These are phyloP conservation scores for Beroe forskalii DNA, from an alignment of 37 sponge, comb jelly and placozoan genomes.

Conservation along the genomic window DNA sequence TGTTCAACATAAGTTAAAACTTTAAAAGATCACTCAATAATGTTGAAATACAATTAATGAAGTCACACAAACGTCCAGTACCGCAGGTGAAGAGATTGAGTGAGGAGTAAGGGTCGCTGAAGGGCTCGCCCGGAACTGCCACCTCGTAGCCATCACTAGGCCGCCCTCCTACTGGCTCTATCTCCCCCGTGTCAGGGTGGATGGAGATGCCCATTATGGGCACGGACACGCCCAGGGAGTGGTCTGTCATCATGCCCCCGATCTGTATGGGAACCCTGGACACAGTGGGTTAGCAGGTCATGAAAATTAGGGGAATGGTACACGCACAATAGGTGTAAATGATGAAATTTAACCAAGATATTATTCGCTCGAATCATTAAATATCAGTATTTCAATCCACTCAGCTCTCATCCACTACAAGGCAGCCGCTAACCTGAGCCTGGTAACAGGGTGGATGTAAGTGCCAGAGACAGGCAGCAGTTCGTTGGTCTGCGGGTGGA, in stretches of 20 bases:
- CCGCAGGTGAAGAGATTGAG: not conserved
- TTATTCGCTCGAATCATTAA: no score
- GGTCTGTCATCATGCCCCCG: conserved; percentile 65
- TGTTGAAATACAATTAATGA: no score
- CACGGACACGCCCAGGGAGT: not conserved
- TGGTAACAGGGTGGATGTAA: conserved; percentile 64
- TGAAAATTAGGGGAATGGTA: no score
- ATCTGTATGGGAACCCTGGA: conserved; percentile 59
- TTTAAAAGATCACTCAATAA: no score
- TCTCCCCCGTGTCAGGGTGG: conserved; percentile 45
- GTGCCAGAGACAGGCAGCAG: conserved; percentile 66
- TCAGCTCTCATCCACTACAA: no score
- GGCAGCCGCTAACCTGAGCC: no score
- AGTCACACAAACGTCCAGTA: not conserved
- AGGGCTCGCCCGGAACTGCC: conserved; percentile 26
- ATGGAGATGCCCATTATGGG: conserved; percentile 56
- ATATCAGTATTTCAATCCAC: no score
- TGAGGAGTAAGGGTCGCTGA: conserved; percentile 54
- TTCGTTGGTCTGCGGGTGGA: conserved; percentile 45
- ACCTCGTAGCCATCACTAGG: not conserved
- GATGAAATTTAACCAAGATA: no score
- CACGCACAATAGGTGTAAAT: no score
- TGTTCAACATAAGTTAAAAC: no score
- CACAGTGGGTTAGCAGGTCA: not conserved
- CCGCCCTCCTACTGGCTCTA: conserved; percentile 64